Base-by-base conservation (phyloP, 2,797 vertebrate genomes). In the Gambelia wislizenii region DNA sequence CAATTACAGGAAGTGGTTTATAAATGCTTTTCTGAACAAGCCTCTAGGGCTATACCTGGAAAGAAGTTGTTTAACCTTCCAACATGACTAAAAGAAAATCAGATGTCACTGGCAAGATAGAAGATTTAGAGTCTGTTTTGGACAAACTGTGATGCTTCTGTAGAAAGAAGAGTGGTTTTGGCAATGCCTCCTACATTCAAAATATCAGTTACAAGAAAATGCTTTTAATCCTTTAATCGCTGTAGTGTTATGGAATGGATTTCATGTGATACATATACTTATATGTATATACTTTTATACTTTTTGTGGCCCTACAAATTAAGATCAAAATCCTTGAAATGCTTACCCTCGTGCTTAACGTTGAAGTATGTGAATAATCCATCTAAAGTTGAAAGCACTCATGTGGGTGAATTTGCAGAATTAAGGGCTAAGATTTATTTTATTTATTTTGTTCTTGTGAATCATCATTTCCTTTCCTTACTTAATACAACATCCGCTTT, bases 171-270 rank as follows among this genome's bases (percentile, higher is more conserved):
- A 6, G n/a, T 67, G 64, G 7, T 27, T 42, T 84, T 64, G 80
- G 44, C n/a, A 8, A 18, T 5, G 3, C 83, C 18, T 75, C 9
- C n/a, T 16, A n/a, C 72, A 82, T 92, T 88, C 87, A 74, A 87
- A 87, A 90, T 91, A 22, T 27, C 92, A 87, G 9, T 42, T 93
- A 86, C 79, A 94, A 70, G 39, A 92, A 89, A 87, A 83, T 83
- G n/a, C 81, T 83, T n/a, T 27, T 89, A 69, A 93, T 89, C 90
- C 30, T 85, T 2, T 5, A 30, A 91, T 78, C 74, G 70, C 70
- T 67, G 13, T 85, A 49, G n/a, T 85, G 52, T 85, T 75, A 85
- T 61, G 42, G 70, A 89, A 81, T 72, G 44, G 83, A 89, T 85
- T 81, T 85, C 76, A 89, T 74, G 44, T 54, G 42, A 89, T 85